Evolutionary conservation across 2,888 invertebrate species (phyloP), one percentile per base, ranked within the genome.

Genomic region (Hypomecis atomaria): DNA sequence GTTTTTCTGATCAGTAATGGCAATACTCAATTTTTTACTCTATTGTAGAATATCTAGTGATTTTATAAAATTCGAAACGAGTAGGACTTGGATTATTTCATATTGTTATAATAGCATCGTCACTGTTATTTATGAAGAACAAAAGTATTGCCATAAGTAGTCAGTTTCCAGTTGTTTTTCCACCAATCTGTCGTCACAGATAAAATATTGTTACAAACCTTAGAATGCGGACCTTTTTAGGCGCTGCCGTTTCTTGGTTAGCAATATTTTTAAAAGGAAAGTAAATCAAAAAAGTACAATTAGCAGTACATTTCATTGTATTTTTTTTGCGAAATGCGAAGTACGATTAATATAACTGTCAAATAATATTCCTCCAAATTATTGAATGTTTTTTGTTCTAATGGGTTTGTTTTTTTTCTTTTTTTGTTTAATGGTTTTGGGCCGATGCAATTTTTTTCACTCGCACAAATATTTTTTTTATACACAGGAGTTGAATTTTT

Each of bases 401-500:
- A n/a, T n/a, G n/a, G n/a, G n/a, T n/a, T n/a, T n/a, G n/a, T n/a
- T n/a, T n/a, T 23, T 10, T 1, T 9, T 52, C 10, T 23, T 52
- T 38, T 37, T 13, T 38, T 50, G 13, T 38, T 13, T 37, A 13
- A 38, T 42, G 40, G 7, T 59, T 58, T 56, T 49, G 55, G 60
- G 53, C 54, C 33, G 37, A 42, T 58, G 61, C 61, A 69, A 60
- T 62, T 57, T 64, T 60, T 45, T 57, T 55, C 62, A 49, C 47
- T 42, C 5, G 40, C 62, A 69, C 71, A 71, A 69, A 67, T 53
- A 50, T 45, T 47, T 23, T 43, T 54, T 38, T 38, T 54, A 10
- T 6, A 50, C 38, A 13, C 11, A 50, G 11, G 13, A 8, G 23
- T 40, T 42, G n/a, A 49, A 33, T 33, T 55, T 60, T 56, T 72